Base-by-base conservation (phyloP, 1,140 invertebrate species). In the Drosophila pachea region DNA sequence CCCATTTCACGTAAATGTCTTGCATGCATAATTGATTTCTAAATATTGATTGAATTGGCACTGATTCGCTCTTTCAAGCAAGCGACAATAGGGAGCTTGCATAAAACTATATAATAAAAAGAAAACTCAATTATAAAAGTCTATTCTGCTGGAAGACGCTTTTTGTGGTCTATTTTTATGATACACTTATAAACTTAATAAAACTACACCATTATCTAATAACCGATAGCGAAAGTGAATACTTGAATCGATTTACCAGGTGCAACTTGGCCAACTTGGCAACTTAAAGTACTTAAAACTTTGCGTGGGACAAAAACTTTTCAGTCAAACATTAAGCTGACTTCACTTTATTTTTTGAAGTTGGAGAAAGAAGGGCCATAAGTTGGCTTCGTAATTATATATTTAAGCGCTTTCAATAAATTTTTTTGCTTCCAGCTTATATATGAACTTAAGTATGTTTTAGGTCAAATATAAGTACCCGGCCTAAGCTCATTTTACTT, bases 351-450 rank as follows among this genome's bases (percentile, higher is more conserved):
- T 64, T 67, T 68, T 74, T 82, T 76, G 29, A 8, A 9, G 4
- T 43, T 14, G 4, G 4, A 16, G 65, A 32, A 54, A 49, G 54
- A 60, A 61, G 45, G 74, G 76, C 76, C 76, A 84, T 73, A 83
- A 83, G 79, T 83, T 84, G 76, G 45, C 62, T 76, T 73, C 83
- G 73, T 72, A 22, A 83, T 83, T 78, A 69, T 22, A 58, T 75
- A 78, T 74, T 47, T 67, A 53, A 58, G 75, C 65, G 73, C 45
- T 62, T 65, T 72, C 61, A 83, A 59, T 75, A 83, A 83, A 58
- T 83, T 70, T 65, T 65, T 72, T 79, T 84, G 66, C 74, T 76
- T 74, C 76, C 69, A 68, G 76, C 79, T 75, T 76, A 84, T 79
- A 76, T 84, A 73, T 48, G 69, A 43, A 43, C n/a, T 43, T 2